These are phyloP conservation scores for Drosophila fuyamai DNA, from an alignment of 1,140 invertebrate species.

Conservation along the genomic window DNA sequence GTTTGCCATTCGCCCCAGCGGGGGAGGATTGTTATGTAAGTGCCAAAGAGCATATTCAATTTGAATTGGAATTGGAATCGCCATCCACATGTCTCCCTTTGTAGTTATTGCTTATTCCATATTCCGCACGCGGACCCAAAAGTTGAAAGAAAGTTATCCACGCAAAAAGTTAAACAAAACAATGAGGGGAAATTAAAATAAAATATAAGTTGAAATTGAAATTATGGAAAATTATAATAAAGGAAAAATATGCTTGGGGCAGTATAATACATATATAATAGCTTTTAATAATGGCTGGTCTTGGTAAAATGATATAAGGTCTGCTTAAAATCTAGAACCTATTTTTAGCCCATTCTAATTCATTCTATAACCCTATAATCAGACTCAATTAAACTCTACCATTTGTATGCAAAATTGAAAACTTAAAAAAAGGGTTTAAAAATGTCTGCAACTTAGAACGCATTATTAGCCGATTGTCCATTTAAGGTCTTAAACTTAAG, in stretches of 20 bases:
- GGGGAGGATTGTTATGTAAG: constrained; percentile 60
- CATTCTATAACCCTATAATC: too few species aligned
- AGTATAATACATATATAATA: too few species aligned
- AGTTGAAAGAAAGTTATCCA: constrained; percentile 58
- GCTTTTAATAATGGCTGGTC: too few species aligned
- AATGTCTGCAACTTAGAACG: too few species aligned
- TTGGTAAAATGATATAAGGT: background rate
- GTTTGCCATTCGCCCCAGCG: constrained; percentile 32
- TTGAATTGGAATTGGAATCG: constrained; percentile 59
- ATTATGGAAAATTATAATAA: constrained; percentile 24
- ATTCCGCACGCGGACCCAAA: constrained; percentile 44
- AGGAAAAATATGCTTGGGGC: background rate
- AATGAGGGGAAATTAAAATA: constrained; percentile 26
- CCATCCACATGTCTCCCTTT: constrained; percentile 7
- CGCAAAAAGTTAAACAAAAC: constrained; percentile 19
- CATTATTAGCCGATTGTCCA: too few species aligned
- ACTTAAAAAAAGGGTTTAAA: too few species aligned
- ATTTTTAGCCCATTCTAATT: too few species aligned
- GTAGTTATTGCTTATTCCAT: constrained; percentile 34
- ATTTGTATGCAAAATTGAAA: too few species aligned
- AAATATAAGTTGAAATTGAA: constrained; percentile 8
- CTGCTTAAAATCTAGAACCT: too few species aligned
- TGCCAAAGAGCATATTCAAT: constrained; percentile 63
- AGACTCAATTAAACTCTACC: too few species aligned
- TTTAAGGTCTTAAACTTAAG: too few species aligned